Conservation (phyloP, 2,113 vertebrate species). For the Corythornis vintsioides region DNA sequence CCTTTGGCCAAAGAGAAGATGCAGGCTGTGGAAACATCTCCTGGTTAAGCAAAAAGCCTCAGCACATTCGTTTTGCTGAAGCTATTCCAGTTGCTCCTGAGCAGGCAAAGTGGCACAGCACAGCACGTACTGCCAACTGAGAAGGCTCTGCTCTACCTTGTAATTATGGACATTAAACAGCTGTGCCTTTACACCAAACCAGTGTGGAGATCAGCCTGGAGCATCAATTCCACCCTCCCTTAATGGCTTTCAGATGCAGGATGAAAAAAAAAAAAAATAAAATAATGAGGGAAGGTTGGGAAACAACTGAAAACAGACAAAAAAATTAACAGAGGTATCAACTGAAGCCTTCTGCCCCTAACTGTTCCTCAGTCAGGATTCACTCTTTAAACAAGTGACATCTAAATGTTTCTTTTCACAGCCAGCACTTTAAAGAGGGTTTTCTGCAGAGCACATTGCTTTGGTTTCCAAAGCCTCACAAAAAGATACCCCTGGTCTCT, state of each 20-base stretch:
- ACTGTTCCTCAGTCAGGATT: not conserved
- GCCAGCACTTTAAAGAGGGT: not conserved
- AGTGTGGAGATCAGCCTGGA: not conserved
- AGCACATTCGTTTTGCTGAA: not conserved
- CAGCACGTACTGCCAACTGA: not conserved
- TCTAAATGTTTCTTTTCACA: not conserved
- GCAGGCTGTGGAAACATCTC: not conserved
- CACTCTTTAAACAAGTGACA: not conserved
- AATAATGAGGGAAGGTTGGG: too few relatives aligned
- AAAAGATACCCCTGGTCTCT: not conserved
- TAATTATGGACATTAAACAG: conserved; percentile 8
- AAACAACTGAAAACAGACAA: not conserved
- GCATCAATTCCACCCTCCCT: not conserved
- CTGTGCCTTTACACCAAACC: not conserved
- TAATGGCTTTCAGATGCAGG: not conserved
- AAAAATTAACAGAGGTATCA: not conserved
- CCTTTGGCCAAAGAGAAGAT: not conserved
- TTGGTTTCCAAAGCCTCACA: not conserved
- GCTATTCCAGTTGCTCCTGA: not conserved
- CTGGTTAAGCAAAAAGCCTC: not conserved
- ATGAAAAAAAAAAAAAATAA: not conserved
- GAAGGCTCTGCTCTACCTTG: not conserved
- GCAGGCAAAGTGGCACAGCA: not conserved
- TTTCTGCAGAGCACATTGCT: not conserved
- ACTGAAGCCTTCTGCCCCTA: not conserved